Evolutionary conservation across 2,797 vertebrate species (phyloP), one percentile per base, ranked within the genome.

Genomic region (Nannoperca australis): DNA sequence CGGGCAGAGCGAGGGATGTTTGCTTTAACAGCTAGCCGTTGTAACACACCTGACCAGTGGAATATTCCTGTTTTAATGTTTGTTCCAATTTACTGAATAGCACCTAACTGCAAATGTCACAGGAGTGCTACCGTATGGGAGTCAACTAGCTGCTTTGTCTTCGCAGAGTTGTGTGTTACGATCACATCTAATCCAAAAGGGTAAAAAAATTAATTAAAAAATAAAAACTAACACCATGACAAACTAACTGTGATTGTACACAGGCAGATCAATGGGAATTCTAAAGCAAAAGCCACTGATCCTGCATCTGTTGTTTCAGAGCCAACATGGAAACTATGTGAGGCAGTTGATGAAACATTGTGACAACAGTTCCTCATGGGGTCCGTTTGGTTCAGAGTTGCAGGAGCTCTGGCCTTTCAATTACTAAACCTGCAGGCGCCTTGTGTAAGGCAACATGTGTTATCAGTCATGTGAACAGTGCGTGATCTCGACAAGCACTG

Each of bases 251-350:
- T 73, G 50, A 72, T 45, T 61, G 38, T 12, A 60, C 50, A 49
- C 24, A n/a, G 24, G 36, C 47, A 77, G 65, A 81, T 78, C 76
- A 88, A 82, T 47, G 24, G 32, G 22, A 73, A 66, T 67, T 50
- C 59, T 73, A 55, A 50, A 68, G 69, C 70, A 70, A 80, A 88
- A 78, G 77, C 62, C 32, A 40, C 73, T 69, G 60, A 84, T 76
- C 85, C 44, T 70, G 78, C 78, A 79, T 82, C 69, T 83, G 69
- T 75, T 75, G 58, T 64, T 81, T 73, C 70, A 38, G 74, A 70
- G 82, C 44, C 85, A 85, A 90, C 90, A 91, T 68, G 74, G 84
- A 90, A 90, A 86, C 70, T 86, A 85, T 88, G 80, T 36, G 75
- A 83, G 76, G 82, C 85, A 82, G 71, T 70, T 77, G 60, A 45